A percentile compares a stretch with the other conserved stretches of the same genome.
Evolutionary conservation across 2,888 invertebrate genomes (phyloP).

Genomic region (Andrena minutula): DNA sequence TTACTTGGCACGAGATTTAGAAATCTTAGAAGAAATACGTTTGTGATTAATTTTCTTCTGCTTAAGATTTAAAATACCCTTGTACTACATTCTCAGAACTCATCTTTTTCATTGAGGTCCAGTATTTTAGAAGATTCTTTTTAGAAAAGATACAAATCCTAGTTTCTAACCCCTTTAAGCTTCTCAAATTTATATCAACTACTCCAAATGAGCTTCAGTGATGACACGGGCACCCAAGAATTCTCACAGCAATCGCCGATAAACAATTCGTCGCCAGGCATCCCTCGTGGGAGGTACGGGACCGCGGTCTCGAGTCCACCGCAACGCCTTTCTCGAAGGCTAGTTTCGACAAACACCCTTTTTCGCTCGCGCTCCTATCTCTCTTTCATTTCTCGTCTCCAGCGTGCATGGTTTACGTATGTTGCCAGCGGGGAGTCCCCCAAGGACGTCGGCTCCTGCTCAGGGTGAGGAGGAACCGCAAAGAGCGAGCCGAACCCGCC

Average conservation of each 20-base stretch:
- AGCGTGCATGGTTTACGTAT: constrained; percentile 55
- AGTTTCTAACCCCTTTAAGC: not conserved
- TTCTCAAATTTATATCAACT: not conserved
- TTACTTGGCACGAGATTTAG: too few species aligned
- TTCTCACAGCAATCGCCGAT: constrained; percentile 69
- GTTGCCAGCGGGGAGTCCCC: constrained; percentile 75
- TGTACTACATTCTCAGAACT: too few species aligned
- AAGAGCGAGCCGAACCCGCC: constrained; percentile 34
- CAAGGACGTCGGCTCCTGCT: constrained; percentile 56
- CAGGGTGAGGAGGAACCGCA: constrained; percentile 55
- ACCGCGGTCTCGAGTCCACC: constrained; percentile 51
- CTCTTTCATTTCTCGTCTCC: constrained; percentile 22
- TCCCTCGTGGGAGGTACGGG: constrained; percentile 59
- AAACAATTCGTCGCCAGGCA: constrained; percentile 63
- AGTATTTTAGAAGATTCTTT: too few species aligned
- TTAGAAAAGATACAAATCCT: too few species aligned
- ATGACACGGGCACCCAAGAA: constrained; percentile 43
- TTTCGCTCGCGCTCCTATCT: constrained; percentile 27
- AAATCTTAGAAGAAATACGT: too few species aligned
- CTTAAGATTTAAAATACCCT: too few species aligned
- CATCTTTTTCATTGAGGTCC: too few species aligned
- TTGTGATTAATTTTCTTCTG: too few species aligned
- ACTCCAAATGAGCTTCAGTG: constrained; percentile 1
- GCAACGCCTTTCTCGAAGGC: constrained; percentile 64
- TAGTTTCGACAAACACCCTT: constrained; percentile 68